Percentiles rank a stretch among this genome's conserved stretches.
Conservation (phyloP, 35 echinoderm and acorn worm species). For the Anneissia japonica region DNA sequence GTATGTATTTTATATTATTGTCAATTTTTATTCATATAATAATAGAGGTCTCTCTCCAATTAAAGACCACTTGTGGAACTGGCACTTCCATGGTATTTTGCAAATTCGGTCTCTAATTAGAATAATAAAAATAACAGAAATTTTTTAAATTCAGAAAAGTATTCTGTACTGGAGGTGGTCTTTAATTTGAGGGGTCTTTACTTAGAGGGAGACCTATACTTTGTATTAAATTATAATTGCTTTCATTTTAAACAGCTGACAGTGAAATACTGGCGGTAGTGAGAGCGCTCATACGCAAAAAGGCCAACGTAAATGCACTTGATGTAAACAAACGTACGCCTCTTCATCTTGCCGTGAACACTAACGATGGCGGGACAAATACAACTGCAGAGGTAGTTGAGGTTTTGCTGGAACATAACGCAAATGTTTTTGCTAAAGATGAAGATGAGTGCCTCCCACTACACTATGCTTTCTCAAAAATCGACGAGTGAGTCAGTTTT, state of each 20-base stretch:
- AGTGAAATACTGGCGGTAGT: constrained; percentile 24
- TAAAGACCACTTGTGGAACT: no score
- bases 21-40: no score
- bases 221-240: not conserved
- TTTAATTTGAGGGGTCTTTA: no score
- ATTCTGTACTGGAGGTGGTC: no score
- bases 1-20: no score
- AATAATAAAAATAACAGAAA: no score
- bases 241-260: not conserved
- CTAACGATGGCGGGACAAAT: constrained; percentile 45
- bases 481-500: constrained; percentile 43
- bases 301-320: constrained; percentile 42
- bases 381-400: constrained; percentile 66
- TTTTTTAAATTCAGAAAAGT: no score
- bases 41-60: no score
- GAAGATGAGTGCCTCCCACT: constrained; percentile 69
- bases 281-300: constrained; percentile 15
- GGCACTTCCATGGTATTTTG: no score
- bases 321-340: constrained; percentile 63
- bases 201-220: no score
- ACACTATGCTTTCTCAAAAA: constrained; percentile 90
- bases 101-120: no score
- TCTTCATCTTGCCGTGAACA: constrained; percentile 72
- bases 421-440: constrained; percentile 65
- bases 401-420: constrained; percentile 59